phyloP scores from a whole-genome alignment of 53 echinoderm and acorn worm species.

The Stichopus horrens region DNA sequence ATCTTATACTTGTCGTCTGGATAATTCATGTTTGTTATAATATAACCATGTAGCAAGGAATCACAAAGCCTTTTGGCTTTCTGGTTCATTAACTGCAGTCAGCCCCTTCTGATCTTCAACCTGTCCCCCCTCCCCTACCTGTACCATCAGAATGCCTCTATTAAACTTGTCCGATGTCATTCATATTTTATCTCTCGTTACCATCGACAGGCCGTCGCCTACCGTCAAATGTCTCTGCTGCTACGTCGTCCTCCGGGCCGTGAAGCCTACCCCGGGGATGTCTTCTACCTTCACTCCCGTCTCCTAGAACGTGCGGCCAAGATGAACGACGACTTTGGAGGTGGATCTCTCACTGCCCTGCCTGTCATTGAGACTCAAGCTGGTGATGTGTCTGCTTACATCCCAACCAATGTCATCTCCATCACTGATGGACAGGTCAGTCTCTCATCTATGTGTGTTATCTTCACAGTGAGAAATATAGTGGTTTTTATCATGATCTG shows the following conservation, averaged over 20 bases:
- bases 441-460: not conserved
- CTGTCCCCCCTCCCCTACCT: too few species aligned
- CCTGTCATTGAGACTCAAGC: slow-evolving; percentile 99
- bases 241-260: slow-evolving; percentile 99
- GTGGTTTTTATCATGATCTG: too few species aligned
- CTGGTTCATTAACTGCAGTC: too few species aligned
- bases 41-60: too few species aligned
- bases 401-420: slow-evolving; percentile 99
- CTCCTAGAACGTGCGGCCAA: slow-evolving; percentile 98
- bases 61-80: too few species aligned
- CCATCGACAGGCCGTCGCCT: slow-evolving; percentile 85
- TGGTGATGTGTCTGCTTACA: slow-evolving; percentile 99
- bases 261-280: slow-evolving; percentile 99
- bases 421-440: slow-evolving; percentile 99
- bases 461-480: too few species aligned
- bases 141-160: too few species aligned
- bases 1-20: too few species aligned
- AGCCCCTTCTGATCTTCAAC: too few species aligned
- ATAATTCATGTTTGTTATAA: too few species aligned
- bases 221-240: slow-evolving; percentile 99
- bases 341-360: slow-evolving; percentile 97
- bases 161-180: too few species aligned
- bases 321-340: slow-evolving; percentile 98
- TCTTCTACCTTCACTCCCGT: slow-evolving; percentile 99
- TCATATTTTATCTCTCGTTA: too few species aligned